Conservation (phyloP, 2,113 vertebrate species). For the Antennarius striatus region DNA sequence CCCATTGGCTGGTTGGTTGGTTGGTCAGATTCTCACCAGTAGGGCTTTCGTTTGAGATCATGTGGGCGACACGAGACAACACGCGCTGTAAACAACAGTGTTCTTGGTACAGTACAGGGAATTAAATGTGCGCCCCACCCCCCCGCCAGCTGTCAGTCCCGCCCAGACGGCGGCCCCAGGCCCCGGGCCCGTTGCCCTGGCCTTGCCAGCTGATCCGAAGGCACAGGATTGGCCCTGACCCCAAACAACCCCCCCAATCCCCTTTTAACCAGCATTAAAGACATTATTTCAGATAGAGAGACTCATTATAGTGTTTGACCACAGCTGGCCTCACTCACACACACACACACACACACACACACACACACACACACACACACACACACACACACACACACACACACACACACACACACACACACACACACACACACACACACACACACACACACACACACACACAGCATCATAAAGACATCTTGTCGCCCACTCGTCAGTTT, state of each 20-base stretch:
- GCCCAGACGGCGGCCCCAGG: conserved; percentile 66
- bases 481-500: conserved; percentile 51
- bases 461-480: conserved; percentile 31
- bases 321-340: conserved; percentile 57
- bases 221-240: conserved; percentile 59
- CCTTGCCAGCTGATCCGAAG: conserved; percentile 71
- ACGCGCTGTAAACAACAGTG: conserved; percentile 34
- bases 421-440: background rate
- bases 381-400: too few relatives aligned
- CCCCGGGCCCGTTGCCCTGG: conserved; percentile 66
- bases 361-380: too few relatives aligned
- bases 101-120: conserved; percentile 34
- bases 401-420: background rate
- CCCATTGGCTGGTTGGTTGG: too few relatives aligned
- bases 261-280: conserved; percentile 66
- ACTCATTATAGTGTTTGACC: conserved; percentile 57
- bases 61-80: conserved; percentile 11
- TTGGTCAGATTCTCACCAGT: too few relatives aligned
- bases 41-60: background rate
- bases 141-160: conserved; percentile 63
- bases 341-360: too few relatives aligned
- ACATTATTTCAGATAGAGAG: conserved; percentile 64
- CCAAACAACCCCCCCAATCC: conserved; percentile 35
- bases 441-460: background rate
- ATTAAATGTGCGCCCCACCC: conserved; percentile 14